Percentiles rank a stretch among this genome's conserved stretches.
Evolutionary conservation across 1,140 invertebrate species (phyloP).

Genomic region (Lepidurus couesii): DNA sequence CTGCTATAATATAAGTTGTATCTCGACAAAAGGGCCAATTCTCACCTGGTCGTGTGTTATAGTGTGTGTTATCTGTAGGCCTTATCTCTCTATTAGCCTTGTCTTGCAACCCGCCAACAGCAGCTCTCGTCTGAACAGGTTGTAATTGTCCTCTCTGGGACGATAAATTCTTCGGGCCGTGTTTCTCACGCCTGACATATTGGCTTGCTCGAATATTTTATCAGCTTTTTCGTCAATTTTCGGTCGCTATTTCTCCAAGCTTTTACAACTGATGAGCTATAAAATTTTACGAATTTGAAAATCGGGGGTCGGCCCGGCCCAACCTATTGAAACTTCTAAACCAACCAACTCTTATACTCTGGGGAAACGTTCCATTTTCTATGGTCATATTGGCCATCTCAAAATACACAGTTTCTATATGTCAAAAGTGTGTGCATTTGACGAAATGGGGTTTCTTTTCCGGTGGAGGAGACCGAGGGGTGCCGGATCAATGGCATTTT

Average conservation of each 20-base stretch:
- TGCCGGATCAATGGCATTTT: neutral
- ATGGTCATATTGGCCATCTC: too few relatives aligned
- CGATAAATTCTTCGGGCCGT: neutral
- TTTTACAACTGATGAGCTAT: neutral
- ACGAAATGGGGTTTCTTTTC: too few relatives aligned
- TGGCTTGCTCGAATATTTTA: constrained; percentile 12
- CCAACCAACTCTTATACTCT: too few relatives aligned
- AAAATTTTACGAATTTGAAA: neutral
- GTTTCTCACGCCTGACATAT: neutral
- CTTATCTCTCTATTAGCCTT: neutral
- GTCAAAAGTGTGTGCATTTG: too few relatives aligned
- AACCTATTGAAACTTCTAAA: too few relatives aligned
- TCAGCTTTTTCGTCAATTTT: neutral
- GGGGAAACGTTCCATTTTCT: too few relatives aligned
- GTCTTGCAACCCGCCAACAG: neutral
- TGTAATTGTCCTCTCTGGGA: neutral
- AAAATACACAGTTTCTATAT: too few relatives aligned
- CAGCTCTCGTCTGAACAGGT: neutral
- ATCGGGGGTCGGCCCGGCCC: too few relatives aligned
- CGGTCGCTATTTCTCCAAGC: neutral
- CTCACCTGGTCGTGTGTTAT: constrained; percentile 6
- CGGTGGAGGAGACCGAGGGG: too few relatives aligned
- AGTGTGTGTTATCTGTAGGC: constrained; percentile 10
- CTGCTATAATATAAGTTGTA: neutral
- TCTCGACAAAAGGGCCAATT: neutral